These are phyloP conservation scores for Chaetoderma sp. DNA, from an alignment of 2,888 invertebrate genomes.

Conservation along the genomic window DNA sequence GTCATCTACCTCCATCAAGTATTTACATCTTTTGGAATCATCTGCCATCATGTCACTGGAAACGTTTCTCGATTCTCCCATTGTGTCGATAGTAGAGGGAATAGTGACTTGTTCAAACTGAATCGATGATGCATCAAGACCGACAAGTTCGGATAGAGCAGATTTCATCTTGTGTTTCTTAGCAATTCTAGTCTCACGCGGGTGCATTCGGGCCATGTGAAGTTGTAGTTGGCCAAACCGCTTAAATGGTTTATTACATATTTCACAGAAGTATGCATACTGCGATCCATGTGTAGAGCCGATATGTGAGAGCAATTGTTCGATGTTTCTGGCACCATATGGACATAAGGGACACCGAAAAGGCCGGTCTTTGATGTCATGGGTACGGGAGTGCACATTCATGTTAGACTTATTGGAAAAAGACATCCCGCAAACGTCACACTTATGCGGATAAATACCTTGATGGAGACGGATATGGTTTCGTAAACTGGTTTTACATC, in stretches of 20 bases:
- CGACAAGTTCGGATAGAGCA: no score
- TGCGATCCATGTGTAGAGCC: constrained; percentile 45
- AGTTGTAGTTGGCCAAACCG: constrained; percentile 43
- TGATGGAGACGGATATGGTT: constrained; percentile 43
- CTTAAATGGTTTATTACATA: constrained; percentile 51
- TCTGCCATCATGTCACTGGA: no score
- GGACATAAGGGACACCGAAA: constrained; percentile 51
- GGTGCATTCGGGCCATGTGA: constrained; percentile 45
- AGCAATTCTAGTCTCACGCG: no score
- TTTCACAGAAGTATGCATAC: constrained; percentile 50
- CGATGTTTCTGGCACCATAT: constrained; percentile 41
- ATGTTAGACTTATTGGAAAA: constrained; percentile 40
- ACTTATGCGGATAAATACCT: constrained; percentile 44
- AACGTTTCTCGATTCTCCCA: no score
- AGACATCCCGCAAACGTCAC: constrained; percentile 41
- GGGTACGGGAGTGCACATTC: constrained; percentile 44
- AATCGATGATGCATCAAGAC: no score
- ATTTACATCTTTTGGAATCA: not conserved
- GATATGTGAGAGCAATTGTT: constrained; percentile 48
- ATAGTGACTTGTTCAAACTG: no score
- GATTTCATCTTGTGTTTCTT: no score
- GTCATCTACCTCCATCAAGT: not conserved
- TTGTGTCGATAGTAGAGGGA: no score
- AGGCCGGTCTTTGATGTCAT: constrained; percentile 38
- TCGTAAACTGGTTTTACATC: constrained; percentile 37